A percentile compares a stretch with the other conserved stretches of the same genome.
These are phyloP conservation scores for Lordiphosa mommai DNA, from an alignment of 1,140 invertebrate genomes.

Conservation along the genomic window DNA sequence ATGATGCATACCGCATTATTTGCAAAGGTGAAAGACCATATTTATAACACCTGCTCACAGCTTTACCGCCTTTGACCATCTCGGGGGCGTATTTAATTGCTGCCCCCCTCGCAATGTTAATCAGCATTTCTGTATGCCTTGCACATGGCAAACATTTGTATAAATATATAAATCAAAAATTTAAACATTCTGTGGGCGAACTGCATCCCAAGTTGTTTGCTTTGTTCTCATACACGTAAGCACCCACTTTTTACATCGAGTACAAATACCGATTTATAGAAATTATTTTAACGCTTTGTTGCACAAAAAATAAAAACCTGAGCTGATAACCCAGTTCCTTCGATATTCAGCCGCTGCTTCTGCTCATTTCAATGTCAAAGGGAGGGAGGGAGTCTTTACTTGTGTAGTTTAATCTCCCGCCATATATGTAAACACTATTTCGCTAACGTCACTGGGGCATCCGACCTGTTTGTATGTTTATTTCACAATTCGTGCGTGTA, in stretches of 20 bases:
- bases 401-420: conserved; percentile 21
- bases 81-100: conserved; percentile 39
- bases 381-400: conserved; percentile 4
- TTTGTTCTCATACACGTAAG: conserved; percentile 10
- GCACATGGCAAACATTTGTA: conserved; percentile 25
- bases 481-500: conserved; percentile 44
- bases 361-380: conserved; percentile 40
- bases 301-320: conserved; percentile 9
- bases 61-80: neutral
- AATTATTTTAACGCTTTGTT: conserved; percentile 25
- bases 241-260: conserved; percentile 1
- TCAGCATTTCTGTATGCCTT: conserved; percentile 30
- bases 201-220: conserved; percentile 24
- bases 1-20: no score
- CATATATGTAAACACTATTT: conserved; percentile 26
- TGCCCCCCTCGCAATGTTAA: no score
- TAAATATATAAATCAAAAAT: conserved; percentile 16
- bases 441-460: conserved; percentile 30
- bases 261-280: conserved; percentile 27
- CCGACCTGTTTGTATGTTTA: conserved; percentile 39
- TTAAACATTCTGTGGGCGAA: conserved; percentile 18
- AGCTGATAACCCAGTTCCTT: conserved; percentile 39
- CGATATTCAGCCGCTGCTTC: neutral
- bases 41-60: neutral
- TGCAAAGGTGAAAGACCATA: no score